phyloP scores from a whole-genome alignment of 1,140 invertebrate genomes.

The Sipha flava region DNA sequence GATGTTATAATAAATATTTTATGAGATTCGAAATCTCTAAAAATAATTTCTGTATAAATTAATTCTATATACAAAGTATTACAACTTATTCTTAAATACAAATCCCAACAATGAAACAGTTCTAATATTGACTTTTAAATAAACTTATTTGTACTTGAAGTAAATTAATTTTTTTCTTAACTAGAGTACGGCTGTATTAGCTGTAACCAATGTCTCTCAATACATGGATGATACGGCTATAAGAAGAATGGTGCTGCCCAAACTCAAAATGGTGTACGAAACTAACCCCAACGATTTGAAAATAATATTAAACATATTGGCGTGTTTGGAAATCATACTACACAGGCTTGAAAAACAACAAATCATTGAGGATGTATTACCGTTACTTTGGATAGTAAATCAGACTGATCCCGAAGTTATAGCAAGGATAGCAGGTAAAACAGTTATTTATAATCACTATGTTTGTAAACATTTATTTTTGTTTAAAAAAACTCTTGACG shows the following conservation, averaged over 20 bases:
- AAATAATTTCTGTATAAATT: too few species aligned
- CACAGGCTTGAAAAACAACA: constrained; percentile 76
- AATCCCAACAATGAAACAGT: too few species aligned
- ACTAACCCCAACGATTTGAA: constrained; percentile 71
- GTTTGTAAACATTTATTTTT: too few species aligned
- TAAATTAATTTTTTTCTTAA: not conserved
- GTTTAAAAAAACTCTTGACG: too few species aligned
- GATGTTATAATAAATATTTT: too few species aligned
- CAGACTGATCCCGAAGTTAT: constrained; percentile 76
- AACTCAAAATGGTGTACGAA: constrained; percentile 79
- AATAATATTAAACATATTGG: constrained; percentile 64
- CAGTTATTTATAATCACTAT: not conserved
- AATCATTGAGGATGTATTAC: constrained; percentile 86
- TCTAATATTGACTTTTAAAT: too few species aligned
- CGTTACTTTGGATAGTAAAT: constrained; percentile 76
- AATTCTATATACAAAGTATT: too few species aligned
- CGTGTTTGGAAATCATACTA: constrained; percentile 68
- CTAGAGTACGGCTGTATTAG: constrained; percentile 80
- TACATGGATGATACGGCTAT: constrained; percentile 76
- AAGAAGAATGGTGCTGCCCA: constrained; percentile 71
- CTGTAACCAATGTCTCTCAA: constrained; percentile 75
- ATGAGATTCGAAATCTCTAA: too few species aligned
- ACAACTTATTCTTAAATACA: too few species aligned
- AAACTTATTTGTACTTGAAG: too few species aligned
- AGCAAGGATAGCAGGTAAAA: constrained; percentile 65